phyloP scores from a whole-genome alignment of 2,888 invertebrate genomes.

The Sepioteuthis lessoniana region DNA sequence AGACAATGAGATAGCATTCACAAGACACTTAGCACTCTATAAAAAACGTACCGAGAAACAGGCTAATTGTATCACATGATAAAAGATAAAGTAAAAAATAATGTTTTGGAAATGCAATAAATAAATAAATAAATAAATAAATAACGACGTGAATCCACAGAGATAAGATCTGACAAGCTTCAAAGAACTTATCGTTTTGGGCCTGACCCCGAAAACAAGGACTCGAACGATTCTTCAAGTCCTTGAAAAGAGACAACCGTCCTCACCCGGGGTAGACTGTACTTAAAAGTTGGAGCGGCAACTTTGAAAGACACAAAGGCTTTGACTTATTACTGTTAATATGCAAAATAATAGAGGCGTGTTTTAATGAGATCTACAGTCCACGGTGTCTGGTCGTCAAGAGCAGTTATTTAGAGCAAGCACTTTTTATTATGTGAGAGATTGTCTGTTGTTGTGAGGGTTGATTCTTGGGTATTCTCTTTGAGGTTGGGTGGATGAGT shows the following conservation, averaged over 20 bases:
- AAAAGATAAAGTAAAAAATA: neutral
- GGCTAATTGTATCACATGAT: neutral
- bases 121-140: neutral
- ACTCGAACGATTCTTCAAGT: neutral
- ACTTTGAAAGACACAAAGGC: neutral
- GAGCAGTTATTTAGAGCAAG: neutral
- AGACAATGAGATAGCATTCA: neutral
- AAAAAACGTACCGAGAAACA: neutral
- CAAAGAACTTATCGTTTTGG: neutral
- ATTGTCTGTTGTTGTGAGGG: too few relatives aligned
- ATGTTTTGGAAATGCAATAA: neutral
- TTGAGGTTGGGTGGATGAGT: too few relatives aligned
- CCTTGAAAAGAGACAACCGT: neutral
- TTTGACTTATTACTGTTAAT: neutral
- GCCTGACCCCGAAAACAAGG: conserved; percentile 10
- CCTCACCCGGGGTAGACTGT: neutral
- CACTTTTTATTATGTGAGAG: neutral
- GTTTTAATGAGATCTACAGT: neutral
- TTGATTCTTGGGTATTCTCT: too few relatives aligned
- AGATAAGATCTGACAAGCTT: conserved; percentile 33
- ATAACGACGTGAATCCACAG: neutral
- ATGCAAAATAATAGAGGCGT: neutral
- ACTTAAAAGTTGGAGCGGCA: neutral
- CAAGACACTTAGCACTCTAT: neutral
- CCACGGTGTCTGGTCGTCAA: neutral